Evolutionary conservation across 2,113 vertebrate species (phyloP).

Genomic region (Plecotus auritus): DNA sequence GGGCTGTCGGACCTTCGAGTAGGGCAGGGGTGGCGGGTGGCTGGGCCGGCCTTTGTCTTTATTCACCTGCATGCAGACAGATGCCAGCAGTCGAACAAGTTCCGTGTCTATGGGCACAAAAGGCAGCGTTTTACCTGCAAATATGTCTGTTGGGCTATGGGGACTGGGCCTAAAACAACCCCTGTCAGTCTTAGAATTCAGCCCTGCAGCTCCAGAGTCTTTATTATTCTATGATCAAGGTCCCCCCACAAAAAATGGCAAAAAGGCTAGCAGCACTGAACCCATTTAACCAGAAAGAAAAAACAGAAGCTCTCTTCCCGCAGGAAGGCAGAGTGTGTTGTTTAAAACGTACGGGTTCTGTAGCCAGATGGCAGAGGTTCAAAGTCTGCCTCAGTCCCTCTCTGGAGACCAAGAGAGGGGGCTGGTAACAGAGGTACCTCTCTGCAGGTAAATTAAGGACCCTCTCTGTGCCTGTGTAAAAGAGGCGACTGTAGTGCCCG

Average conservation of each 20-base stretch:
- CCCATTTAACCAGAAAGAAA: neutral
- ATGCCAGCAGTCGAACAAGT: conserved; percentile 93
- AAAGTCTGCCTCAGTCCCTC: neutral
- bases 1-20: conserved; percentile 85
- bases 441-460: neutral
- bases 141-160: neutral
- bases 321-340: neutral
- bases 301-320: neutral
- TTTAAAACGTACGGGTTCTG: neutral
- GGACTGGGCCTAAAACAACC: neutral
- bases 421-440: too few relatives aligned
- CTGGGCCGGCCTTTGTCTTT: conserved; percentile 90
- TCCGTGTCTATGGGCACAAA: conserved; percentile 89
- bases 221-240: too few relatives aligned
- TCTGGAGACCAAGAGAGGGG: too few relatives aligned
- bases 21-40: conserved; percentile 75
- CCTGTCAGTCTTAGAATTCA: neutral
- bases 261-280: neutral
- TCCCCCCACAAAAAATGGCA: too few relatives aligned
- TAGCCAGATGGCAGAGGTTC: neutral
- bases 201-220: neutral
- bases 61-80: conserved; percentile 96
- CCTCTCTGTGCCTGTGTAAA: neutral
- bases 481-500: neutral
- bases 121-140: conserved; percentile 22